phyloP scores from a whole-genome alignment of 64 coral and sea anemone species.

The Actinia equina region DNA sequence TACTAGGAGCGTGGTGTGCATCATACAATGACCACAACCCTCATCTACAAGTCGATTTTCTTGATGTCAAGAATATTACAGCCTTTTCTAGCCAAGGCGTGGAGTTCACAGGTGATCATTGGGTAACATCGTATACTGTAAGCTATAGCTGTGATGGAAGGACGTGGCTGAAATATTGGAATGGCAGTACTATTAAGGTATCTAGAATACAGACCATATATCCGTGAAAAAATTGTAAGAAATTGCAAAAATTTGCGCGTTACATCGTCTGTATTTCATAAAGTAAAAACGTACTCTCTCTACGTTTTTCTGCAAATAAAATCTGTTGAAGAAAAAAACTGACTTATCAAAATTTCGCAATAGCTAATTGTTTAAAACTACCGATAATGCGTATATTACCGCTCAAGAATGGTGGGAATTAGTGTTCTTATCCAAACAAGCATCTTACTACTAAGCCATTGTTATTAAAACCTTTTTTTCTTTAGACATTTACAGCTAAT shows the following conservation, averaged over 20 bases:
- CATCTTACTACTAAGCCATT: not conserved
- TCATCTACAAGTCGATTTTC: constrained; percentile 65
- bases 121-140: constrained; percentile 53
- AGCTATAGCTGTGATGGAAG: constrained; percentile 82
- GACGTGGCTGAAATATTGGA: constrained; percentile 9
- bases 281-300: too few relatives aligned
- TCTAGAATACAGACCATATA: not conserved
- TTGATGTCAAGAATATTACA: constrained; percentile 23
- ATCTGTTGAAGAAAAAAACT: too few relatives aligned
- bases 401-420: too few relatives aligned
- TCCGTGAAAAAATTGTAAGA: not conserved
- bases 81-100: constrained; percentile 65
- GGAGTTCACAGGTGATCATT: constrained; percentile 35
- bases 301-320: too few relatives aligned
- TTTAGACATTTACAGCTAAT: constrained; percentile 46
- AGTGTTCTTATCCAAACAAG: too few relatives aligned
- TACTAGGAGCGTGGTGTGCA: constrained; percentile 72
- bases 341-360: too few relatives aligned
- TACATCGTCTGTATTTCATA: too few relatives aligned
- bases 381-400: too few relatives aligned
- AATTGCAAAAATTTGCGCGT: too few relatives aligned
- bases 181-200: not conserved
- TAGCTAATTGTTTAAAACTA: too few relatives aligned
- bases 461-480: not conserved
- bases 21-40: constrained; percentile 30